Percentiles rank a stretch among this genome's conserved stretches.
Evolutionary conservation across 2,797 vertebrate species (phyloP).

Genomic region (Oryzias sinensis): DNA sequence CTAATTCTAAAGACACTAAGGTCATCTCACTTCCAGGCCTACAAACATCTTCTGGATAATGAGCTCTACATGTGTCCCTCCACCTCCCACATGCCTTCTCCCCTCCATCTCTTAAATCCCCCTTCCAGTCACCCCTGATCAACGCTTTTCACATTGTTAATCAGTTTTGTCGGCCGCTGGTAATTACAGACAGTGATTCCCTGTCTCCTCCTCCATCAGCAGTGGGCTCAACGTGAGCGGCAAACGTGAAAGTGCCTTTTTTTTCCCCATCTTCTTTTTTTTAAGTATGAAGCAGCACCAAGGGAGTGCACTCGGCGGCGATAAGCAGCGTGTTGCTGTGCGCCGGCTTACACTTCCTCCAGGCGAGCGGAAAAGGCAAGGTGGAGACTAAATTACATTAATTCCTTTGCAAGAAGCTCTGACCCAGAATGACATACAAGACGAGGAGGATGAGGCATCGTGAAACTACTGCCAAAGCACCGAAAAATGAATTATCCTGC

Average conservation of each 20-base stretch:
- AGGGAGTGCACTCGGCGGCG: conserved; percentile 59
- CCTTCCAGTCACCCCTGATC: conserved; percentile 57
- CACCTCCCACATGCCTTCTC: conserved; percentile 24
- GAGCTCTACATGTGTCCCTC: conserved; percentile 41
- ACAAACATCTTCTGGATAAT: conserved; percentile 46
- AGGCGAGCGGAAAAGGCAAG: conserved; percentile 67
- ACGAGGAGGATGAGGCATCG: conserved; percentile 53
- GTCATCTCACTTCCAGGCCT: conserved; percentile 32
- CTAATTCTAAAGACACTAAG: conserved; percentile 24
- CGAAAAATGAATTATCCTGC: conserved; percentile 51
- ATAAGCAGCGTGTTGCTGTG: conserved; percentile 59
- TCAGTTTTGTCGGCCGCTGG: conserved; percentile 64
- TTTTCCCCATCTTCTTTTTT: conserved; percentile 1
- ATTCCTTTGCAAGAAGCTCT: conserved; percentile 61
- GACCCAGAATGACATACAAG: conserved; percentile 73
- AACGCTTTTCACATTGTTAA: conserved; percentile 65
- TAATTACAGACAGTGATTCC: conserved; percentile 67
- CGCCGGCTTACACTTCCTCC: conserved; percentile 62
- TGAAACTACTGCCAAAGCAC: conserved; percentile 57
- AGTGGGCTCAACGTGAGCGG: conserved; percentile 28
- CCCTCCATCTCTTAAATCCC: conserved; percentile 23
- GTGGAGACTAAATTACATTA: conserved; percentile 74
- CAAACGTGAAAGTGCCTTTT: conserved; percentile 62
- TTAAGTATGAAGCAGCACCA: conserved; percentile 48
- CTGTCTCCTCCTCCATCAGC: conserved; percentile 37